Percentiles rank a stretch among this genome's conserved stretches.
phyloP scores from a whole-genome alignment of 2,888 invertebrate species.

The Drosophila kanekoi region DNA sequence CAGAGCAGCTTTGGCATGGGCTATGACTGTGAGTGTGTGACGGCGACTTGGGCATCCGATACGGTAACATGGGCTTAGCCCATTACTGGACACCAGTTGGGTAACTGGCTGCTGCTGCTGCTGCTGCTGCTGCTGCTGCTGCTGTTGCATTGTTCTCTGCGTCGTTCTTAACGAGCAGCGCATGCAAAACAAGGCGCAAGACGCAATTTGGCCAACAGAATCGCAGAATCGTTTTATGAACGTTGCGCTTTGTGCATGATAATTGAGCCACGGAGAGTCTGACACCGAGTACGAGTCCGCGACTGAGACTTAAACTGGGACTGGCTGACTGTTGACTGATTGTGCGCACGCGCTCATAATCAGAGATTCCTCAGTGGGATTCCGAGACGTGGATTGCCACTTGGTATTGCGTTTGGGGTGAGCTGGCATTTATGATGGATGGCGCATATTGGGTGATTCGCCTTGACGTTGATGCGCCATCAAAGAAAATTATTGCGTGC shows the following conservation, averaged over 20 bases:
- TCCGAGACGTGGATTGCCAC: slow-evolving; percentile 30
- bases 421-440: slow-evolving; percentile 73
- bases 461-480: slow-evolving; percentile 79
- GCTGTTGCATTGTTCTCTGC: slow-evolving; percentile 67
- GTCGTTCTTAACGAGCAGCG: slow-evolving; percentile 72
- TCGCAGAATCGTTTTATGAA: slow-evolving; percentile 74
- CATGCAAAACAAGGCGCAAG: slow-evolving; percentile 78
- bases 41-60: slow-evolving; percentile 37
- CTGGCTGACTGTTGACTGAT: slow-evolving; percentile 48
- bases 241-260: slow-evolving; percentile 73
- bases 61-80: slow-evolving; percentile 68
- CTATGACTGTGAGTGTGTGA: slow-evolving; percentile 22
- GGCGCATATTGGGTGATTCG: slow-evolving; percentile 74
- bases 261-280: slow-evolving; percentile 49
- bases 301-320: slow-evolving; percentile 15
- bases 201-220: slow-evolving; percentile 75
- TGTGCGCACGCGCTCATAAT: slow-evolving; percentile 79
- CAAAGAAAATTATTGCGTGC: slow-evolving; percentile 80
- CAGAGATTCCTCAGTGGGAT: slow-evolving; percentile 56
- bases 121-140: slow-evolving; percentile 44
- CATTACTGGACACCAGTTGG: slow-evolving; percentile 77
- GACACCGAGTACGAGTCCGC: slow-evolving; percentile 16
- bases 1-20: slow-evolving; percentile 51
- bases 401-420: slow-evolving; percentile 30
- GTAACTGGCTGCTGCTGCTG: slow-evolving; percentile 39